phyloP scores from a whole-genome alignment of 2,113 vertebrate genomes.

The Phrynosoma platyrhinos region DNA sequence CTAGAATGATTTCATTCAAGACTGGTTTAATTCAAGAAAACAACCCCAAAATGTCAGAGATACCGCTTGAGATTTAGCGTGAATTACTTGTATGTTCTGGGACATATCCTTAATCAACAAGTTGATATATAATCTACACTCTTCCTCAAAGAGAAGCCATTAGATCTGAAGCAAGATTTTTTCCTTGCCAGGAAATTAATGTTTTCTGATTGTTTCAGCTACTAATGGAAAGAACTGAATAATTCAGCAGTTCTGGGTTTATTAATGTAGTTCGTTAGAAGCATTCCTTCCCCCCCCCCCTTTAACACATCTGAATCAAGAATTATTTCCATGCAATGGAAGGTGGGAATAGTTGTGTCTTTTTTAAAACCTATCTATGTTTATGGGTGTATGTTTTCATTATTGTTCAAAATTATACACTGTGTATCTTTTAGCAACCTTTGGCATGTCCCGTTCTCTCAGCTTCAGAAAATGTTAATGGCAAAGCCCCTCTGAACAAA shows the following conservation, averaged over 20 bases:
- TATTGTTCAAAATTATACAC: too few species aligned
- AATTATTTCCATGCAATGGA: conserved; percentile 50
- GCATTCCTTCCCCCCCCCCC: conserved; percentile 31
- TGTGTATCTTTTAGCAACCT: too few species aligned
- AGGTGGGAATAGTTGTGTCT: conserved; percentile 16
- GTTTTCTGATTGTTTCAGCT: conserved; percentile 32
- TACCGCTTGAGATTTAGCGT: neutral
- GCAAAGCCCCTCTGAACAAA: too few species aligned
- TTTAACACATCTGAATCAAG: conserved; percentile 29
- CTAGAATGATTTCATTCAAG: too few species aligned
- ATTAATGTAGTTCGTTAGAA: conserved; percentile 73
- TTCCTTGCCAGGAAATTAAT: conserved; percentile 5
- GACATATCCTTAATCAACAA: too few species aligned
- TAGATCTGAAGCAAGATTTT: neutral
- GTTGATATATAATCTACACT: too few species aligned
- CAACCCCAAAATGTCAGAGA: too few species aligned
- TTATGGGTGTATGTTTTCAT: neutral
- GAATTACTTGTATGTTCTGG: too few species aligned
- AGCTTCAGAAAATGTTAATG: too few species aligned
- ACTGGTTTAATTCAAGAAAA: too few species aligned
- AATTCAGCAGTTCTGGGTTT: conserved; percentile 56
- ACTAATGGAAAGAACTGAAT: conserved; percentile 51
- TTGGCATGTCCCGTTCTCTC: too few species aligned
- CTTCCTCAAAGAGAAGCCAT: neutral
- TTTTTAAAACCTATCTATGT: neutral